Percentiles rank a stretch among this genome's conserved stretches.
Evolutionary conservation across 2,797 vertebrate genomes (phyloP).

Genomic region (Acipenser transmontanus): DNA sequence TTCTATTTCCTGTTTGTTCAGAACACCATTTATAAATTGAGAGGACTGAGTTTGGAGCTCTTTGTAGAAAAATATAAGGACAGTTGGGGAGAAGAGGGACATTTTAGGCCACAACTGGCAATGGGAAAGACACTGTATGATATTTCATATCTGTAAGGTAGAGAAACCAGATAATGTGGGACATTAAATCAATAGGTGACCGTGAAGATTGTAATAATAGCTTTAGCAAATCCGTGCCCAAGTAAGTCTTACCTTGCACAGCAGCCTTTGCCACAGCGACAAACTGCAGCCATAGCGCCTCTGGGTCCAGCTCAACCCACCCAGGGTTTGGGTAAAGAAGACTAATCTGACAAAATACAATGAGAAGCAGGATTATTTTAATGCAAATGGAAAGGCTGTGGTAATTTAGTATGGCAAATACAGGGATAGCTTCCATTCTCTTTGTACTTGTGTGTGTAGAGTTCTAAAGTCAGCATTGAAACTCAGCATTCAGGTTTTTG

Average conservation of each 20-base stretch:
- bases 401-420: not conserved
- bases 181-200: no score
- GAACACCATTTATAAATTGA: not conserved
- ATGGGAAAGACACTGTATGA: not conserved
- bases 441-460: not conserved
- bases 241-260: slow-evolving; percentile 69
- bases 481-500: not conserved
- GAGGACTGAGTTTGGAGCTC: not conserved
- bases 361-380: slow-evolving; percentile 5
- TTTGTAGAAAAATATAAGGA: not conserved
- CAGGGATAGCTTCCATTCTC: not conserved
- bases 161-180: no score
- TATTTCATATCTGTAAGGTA: no score
- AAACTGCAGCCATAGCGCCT: slow-evolving; percentile 77
- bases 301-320: slow-evolving; percentile 85
- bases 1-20: not conserved
- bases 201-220: no score
- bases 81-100: not conserved
- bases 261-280: slow-evolving; percentile 76
- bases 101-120: not conserved
- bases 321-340: slow-evolving; percentile 70
- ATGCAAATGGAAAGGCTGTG: not conserved
- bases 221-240: no score
- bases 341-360: slow-evolving; percentile 58
- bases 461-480: not conserved